These are phyloP conservation scores for Otolemur garnettii DNA, from an alignment of 2,113 vertebrate genomes.

Conservation along the genomic window DNA sequence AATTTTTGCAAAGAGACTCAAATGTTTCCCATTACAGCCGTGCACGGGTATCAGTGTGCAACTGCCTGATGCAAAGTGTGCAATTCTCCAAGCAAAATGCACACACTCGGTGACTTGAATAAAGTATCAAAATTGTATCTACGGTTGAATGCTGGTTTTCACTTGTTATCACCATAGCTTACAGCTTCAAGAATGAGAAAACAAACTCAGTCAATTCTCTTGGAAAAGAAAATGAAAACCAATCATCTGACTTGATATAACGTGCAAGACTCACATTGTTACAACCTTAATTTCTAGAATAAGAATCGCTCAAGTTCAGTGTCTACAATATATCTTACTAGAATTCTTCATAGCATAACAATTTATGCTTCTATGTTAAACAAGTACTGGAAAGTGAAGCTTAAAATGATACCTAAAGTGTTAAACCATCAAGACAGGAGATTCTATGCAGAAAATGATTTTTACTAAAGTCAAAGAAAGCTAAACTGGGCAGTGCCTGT, in stretches of 20 bases:
- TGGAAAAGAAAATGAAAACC: neutral
- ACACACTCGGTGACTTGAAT: neutral
- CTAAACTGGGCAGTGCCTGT: too few species aligned
- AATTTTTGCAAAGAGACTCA: slow-evolving; percentile 45
- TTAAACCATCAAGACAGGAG: slow-evolving; percentile 32
- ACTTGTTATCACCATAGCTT: neutral
- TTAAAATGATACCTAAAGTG: neutral
- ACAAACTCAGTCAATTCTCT: slow-evolving; percentile 1
- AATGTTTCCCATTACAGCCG: slow-evolving; percentile 38
- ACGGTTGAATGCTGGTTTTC: neutral
- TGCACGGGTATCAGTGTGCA: neutral
- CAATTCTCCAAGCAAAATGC: slow-evolving; percentile 26
- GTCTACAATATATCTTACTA: neutral
- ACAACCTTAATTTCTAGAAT: slow-evolving; percentile 15
- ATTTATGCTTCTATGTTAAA: neutral
- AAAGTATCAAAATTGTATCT: neutral
- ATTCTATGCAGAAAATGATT: slow-evolving; percentile 43
- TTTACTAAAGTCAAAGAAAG: neutral
- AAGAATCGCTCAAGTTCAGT: neutral
- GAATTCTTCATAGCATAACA: neutral
- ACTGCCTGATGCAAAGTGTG: neutral
- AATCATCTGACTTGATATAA: neutral
- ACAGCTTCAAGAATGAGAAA: neutral
- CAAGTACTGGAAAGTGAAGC: neutral
- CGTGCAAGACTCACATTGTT: neutral